These are phyloP conservation scores for Biston betularia DNA, from an alignment of 2,888 invertebrate species.

Conservation along the genomic window DNA sequence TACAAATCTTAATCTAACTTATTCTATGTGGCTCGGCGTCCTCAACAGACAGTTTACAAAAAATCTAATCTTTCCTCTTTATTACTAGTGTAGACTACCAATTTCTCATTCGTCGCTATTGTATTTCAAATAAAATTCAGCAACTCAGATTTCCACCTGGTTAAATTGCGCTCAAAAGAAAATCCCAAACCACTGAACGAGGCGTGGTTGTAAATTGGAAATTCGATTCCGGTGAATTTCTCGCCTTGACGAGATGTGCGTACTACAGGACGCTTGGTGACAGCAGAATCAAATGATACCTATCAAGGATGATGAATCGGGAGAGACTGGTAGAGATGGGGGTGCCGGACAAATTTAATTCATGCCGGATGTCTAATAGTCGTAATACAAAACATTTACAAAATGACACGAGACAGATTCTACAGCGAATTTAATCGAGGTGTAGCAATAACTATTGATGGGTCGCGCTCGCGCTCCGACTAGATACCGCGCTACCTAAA, in stretches of 20 bases:
- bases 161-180: conserved; percentile 16
- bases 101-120: background rate
- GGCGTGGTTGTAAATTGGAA: conserved; percentile 29
- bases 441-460: too few relatives aligned
- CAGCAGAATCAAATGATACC: conserved; percentile 28
- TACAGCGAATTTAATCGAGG: too few relatives aligned
- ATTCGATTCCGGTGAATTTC: conserved; percentile 32
- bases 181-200: conserved; percentile 4
- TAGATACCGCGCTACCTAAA: too few relatives aligned
- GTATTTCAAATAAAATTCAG: background rate
- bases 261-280: conserved; percentile 26
- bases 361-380: background rate
- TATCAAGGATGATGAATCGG: conserved; percentile 29
- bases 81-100: too few relatives aligned
- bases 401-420: too few relatives aligned
- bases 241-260: conserved; percentile 21
- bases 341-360: background rate
- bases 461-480: too few relatives aligned
- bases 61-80: too few relatives aligned
- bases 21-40: too few relatives aligned
- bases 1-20: too few relatives aligned
- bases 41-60: too few relatives aligned
- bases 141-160: conserved; percentile 7
- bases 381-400: background rate
- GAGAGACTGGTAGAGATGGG: conserved; percentile 8